Conservation (phyloP, 2,113 vertebrate species). For the Nothocercus nigrocapillus region DNA sequence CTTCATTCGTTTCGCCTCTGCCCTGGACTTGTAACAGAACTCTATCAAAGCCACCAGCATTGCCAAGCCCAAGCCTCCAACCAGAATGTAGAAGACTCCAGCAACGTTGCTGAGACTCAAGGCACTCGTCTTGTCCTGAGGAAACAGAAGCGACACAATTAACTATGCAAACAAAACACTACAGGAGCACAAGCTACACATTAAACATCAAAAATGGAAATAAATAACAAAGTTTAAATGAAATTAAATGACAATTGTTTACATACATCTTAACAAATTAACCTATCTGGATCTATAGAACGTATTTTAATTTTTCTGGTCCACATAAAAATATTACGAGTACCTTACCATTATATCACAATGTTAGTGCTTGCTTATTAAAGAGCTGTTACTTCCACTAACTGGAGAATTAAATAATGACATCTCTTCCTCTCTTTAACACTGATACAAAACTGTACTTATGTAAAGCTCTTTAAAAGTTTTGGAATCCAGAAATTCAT, state of each 20-base stretch:
- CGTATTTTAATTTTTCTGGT: slow-evolving; percentile 9
- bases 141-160: slow-evolving; percentile 75
- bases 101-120: slow-evolving; percentile 99
- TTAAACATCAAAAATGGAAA: neutral
- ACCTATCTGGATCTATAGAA: slow-evolving; percentile 38
- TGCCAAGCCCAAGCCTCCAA: slow-evolving; percentile 98
- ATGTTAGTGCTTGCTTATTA: slow-evolving; percentile 51
- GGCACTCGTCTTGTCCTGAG: slow-evolving; percentile 99
- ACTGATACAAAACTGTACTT: neutral
- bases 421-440: neutral
- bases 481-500: slow-evolving; percentile 6
- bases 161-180: slow-evolving; percentile 23
- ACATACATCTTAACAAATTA: neutral
- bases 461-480: slow-evolving; percentile 3
- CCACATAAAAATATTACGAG: neutral
- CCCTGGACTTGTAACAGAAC: slow-evolving; percentile 99
- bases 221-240: neutral
- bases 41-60: slow-evolving; percentile 99
- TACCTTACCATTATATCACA: slow-evolving; percentile 42
- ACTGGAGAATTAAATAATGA: slow-evolving; percentile 45
- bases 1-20: slow-evolving; percentile 99
- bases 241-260: slow-evolving; percentile 22
- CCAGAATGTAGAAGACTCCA: slow-evolving; percentile 99
- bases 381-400: slow-evolving; percentile 49
- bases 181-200: slow-evolving; percentile 5